Evolutionary conservation across 1,140 invertebrate species (phyloP).

Genomic region (Chelonus insularis): DNA sequence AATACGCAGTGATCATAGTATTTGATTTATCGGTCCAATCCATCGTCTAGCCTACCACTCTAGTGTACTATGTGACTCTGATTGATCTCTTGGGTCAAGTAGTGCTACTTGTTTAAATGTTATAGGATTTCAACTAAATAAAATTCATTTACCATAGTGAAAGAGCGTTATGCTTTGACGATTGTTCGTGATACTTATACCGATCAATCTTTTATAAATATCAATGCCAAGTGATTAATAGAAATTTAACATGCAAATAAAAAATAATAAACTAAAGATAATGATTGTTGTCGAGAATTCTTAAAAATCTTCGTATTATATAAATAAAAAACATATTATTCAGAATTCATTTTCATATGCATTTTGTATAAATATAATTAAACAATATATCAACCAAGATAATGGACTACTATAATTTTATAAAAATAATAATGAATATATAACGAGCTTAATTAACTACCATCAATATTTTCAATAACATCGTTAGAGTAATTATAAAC

Average conservation of each 20-base stretch:
- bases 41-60: slow-evolving; percentile 12
- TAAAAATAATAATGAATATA: no score
- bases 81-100: slow-evolving; percentile 8
- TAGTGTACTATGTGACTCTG: slow-evolving; percentile 7
- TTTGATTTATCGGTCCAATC: slow-evolving; percentile 20
- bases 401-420: no score
- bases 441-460: no score
- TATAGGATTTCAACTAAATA: slow-evolving; percentile 16
- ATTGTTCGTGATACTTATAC: slow-evolving; percentile 19
- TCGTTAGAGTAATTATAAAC: no score
- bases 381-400: no score
- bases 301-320: no score
- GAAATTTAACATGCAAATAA: background rate
- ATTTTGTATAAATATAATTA: no score
- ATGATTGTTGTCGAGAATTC: background rate
- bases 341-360: no score
- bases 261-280: background rate
- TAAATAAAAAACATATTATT: no score
- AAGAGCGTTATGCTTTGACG: slow-evolving; percentile 8
- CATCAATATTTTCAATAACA: no score
- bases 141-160: slow-evolving; percentile 2
- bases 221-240: background rate
- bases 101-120: background rate
- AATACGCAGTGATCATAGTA: background rate
- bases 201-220: background rate